These are phyloP conservation scores for Apamea crenata DNA, from an alignment of 2,888 invertebrate species.

Conservation along the genomic window DNA sequence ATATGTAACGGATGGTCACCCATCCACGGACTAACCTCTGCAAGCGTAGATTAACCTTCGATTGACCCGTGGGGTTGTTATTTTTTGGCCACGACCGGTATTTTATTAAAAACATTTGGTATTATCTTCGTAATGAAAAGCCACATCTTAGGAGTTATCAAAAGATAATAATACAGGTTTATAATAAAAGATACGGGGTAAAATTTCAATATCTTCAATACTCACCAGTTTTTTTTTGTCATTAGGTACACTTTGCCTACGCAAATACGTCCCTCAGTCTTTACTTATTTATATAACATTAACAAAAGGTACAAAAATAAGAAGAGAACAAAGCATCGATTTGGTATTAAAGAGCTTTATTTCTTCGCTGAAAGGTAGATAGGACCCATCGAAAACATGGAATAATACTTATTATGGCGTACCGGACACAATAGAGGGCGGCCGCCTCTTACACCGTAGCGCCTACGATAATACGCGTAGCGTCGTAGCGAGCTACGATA, in stretches of 20 bases:
- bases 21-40: neutral
- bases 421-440: conserved; percentile 74
- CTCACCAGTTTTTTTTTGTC: conserved; percentile 70
- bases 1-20: neutral
- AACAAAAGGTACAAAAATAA: conserved; percentile 75
- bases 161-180: conserved; percentile 41
- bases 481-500: too few species aligned
- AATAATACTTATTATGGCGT: conserved; percentile 81
- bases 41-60: neutral
- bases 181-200: conserved; percentile 41
- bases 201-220: conserved; percentile 56
- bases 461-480: conserved; percentile 3
- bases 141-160: conserved; percentile 25
- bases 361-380: conserved; percentile 73
- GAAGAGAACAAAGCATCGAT: conserved; percentile 73
- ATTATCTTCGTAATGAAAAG: conserved; percentile 23
- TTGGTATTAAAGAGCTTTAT: conserved; percentile 78
- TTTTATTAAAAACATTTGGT: conserved; percentile 20
- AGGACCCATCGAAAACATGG: conserved; percentile 79
- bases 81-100: neutral
- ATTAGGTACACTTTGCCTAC: conserved; percentile 64
- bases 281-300: conserved; percentile 75
- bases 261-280: conserved; percentile 57
- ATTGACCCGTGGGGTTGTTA: neutral
- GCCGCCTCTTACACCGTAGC: conserved; percentile 70